phyloP scores from a whole-genome alignment of 2,888 invertebrate species.

The Heteropelma amictum region DNA sequence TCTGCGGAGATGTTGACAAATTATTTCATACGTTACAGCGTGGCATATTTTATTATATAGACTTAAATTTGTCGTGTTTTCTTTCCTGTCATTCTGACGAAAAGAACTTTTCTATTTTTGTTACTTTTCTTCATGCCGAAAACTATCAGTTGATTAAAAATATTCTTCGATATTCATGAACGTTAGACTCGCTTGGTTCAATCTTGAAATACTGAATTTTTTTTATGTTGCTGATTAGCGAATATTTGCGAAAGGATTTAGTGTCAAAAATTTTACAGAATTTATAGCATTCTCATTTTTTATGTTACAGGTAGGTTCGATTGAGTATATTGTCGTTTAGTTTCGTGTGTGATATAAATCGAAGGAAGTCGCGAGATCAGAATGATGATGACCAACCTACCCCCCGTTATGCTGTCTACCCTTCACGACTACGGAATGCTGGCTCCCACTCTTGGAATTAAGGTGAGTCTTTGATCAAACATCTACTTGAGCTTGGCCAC shows the following conservation, averaged over 20 bases:
- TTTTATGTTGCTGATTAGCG: too few species aligned
- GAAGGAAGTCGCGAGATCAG: constrained; percentile 62
- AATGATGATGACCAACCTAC: constrained; percentile 78
- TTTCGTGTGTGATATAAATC: constrained; percentile 33
- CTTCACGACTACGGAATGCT: constrained; percentile 77
- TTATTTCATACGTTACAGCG: background rate
- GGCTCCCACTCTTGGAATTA: constrained; percentile 75
- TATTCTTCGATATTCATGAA: too few species aligned
- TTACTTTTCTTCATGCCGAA: too few species aligned
- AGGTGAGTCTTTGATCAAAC: constrained; percentile 67
- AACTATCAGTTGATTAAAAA: too few species aligned
- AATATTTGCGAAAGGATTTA: too few species aligned
- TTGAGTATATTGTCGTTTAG: constrained; percentile 67
- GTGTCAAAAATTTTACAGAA: background rate
- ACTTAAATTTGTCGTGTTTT: too few species aligned
- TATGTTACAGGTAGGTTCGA: constrained; percentile 76
- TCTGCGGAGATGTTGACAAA: background rate
- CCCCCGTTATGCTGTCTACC: constrained; percentile 76
- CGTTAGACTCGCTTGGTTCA: too few species aligned
- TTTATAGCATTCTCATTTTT: constrained; percentile 44
- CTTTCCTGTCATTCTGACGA: too few species aligned
- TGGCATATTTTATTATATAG: too few species aligned
- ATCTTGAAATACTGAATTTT: too few species aligned
- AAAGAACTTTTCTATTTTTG: too few species aligned
- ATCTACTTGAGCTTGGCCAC: background rate